A percentile compares a stretch with the other conserved stretches of the same genome.
Evolutionary conservation across 2,797 vertebrate species (phyloP).

Genomic region (Cercopithecus petaurista): DNA sequence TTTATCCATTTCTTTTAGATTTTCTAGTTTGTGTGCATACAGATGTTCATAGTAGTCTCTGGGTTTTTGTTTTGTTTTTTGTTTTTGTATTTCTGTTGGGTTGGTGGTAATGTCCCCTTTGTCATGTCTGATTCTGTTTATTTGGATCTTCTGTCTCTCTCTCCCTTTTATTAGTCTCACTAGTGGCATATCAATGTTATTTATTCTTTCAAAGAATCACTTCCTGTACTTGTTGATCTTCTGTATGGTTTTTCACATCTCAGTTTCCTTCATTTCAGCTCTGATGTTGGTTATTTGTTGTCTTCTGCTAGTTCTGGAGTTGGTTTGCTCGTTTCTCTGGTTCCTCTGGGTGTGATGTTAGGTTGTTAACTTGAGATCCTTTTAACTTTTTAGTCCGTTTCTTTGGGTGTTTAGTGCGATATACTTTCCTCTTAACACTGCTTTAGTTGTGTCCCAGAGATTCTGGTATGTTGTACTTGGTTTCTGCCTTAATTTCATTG

Average conservation of each 20-base stretch:
- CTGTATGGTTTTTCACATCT: not conserved
- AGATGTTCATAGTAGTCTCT: not conserved
- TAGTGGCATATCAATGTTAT: not conserved
- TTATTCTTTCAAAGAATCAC: not conserved
- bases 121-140: not conserved
- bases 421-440: not conserved
- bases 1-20: not conserved
- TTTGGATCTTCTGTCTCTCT: not conserved
- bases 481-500: not conserved
- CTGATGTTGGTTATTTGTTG: not conserved
- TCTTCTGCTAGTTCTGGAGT: not conserved
- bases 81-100: not conserved
- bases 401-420: not conserved
- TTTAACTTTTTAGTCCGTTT: not conserved
- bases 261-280: not conserved
- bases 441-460: not conserved
- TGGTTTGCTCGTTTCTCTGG: not conserved
- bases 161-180: not conserved
- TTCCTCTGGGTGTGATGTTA: not conserved
- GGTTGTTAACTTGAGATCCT: not conserved
- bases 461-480: not conserved
- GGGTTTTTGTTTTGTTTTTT: no score
- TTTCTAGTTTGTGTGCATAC: not conserved
- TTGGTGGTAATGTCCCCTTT: not conserved
- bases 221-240: not conserved